Evolutionary conservation across 2,888 invertebrate species (phyloP), one percentile per base, ranked within the genome.

Genomic region (Eurytoma adleriae): DNA sequence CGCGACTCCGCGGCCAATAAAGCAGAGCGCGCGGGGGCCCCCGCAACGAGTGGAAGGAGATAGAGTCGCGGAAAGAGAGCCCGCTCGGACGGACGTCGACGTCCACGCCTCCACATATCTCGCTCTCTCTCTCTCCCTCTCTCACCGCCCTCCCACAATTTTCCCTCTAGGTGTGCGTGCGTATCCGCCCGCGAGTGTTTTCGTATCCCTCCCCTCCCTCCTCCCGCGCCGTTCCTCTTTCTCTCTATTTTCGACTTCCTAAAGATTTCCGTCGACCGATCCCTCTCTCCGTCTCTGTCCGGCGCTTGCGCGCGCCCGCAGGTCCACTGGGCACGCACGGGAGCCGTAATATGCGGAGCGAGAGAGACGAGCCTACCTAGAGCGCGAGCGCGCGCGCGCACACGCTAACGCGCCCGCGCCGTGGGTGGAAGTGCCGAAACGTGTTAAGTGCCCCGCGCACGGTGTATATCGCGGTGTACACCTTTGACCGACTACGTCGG

Each of bases 391-490:
- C 27, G 14, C n/a, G 20, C 62, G 18, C 54, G 54, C 13, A 56
- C 20, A 4, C 52, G 54, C 40, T 14, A 12, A 61, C 20, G 59
- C 64, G 64, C 40, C 48, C 64, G 40, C 64, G 40, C 64, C 40
- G 64, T 64, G 64, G 40, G 61, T 61, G 57, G 59, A 73, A 79
- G 62, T 79, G 69, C 74, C 74, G 64, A 74, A 79, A 79, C 74
- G 68, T 68, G 78, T 67, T 69, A 79, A 79, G 78, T 73, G 78
- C 62, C 62, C 48, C 30, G 62, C 64, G 40, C 59, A 12, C 30
- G 64, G 64, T 40, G 61, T 16, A 27, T 2, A 14, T 18, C 24
- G 20, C 50, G 50, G 10, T 52, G 10, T 52, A 12, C 54, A 48
- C 52, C n/a, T 16, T 30, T 24, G 57, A 30, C 20, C 20, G 7